Base-by-base conservation (phyloP, 2,797 vertebrate genomes). In the Argentina silus region DNA sequence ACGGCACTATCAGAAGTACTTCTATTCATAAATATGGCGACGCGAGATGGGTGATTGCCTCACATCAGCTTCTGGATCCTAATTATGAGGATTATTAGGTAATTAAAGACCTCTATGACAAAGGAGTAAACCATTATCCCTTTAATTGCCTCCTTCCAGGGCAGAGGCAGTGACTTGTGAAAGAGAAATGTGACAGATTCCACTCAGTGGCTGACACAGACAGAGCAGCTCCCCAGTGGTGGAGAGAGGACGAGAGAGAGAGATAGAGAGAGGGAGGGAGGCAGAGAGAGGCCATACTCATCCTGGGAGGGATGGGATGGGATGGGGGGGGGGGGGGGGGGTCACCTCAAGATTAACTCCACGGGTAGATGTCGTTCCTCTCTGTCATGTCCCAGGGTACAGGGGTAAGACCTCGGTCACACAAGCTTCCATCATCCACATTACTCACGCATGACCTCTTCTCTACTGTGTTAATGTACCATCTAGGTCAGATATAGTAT, bases 21-120 rank as follows among this genome's bases (percentile, higher is more conserved):
- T 36, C 27, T 36, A 4, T 36, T 51, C 9, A 10, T 51, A 48
- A 78, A 65, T 45, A 10, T 12, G 5, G 50, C 12, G 6, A 14
- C 50, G 0, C 36, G 15, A 67, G 23, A 44, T n/a, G 19, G 23
- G 42, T 23, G 45, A 74, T 59, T 60, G 17, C 11, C 15, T 70
- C 56, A 19, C 48, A 44, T 43, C 45, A 45, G 43, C 48, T 71
- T 70, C 14, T 63, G 42, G 45, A 65, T n/a, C 8, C 21, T 70
- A 44, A 43, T 59, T 48, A 78, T 57, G 23, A 70, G 61, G 44
- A 62, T 71, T 71, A 68, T 27, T 10, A 63, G 57, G 27, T 53
- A 47, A 72, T 64, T 74, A 64, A 74, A 23, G 9, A 73, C 6
- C 56, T 59, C 42, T 9, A 53, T 44, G 27, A 36, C 27, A 36